Evolutionary conservation across 2,797 vertebrate species (phyloP), one percentile per base, ranked within the genome.

Genomic region (Alfaro cultratus): DNA sequence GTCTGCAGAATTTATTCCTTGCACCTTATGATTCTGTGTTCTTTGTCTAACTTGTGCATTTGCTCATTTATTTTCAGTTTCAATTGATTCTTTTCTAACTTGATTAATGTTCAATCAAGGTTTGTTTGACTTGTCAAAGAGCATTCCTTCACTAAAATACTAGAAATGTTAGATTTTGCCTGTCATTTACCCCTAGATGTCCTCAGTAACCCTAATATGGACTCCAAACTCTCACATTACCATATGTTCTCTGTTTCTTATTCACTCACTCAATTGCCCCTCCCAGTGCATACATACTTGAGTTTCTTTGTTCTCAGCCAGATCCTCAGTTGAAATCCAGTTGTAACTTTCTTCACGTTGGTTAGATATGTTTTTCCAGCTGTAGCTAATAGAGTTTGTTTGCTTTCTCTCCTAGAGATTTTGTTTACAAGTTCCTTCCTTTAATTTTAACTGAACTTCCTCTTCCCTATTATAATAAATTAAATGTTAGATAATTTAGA

Each of bases 171-270:
- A 47, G 15, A n/a, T 45, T 29, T 74, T 74, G 11, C 18, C 3
- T 49, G 9, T 7, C 21, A 53, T 55, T 74, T n/a, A 74, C 39
- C 53, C 10, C n/a, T 75, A 75, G 53, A 55, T 75, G 26, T 75
- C 49, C 73, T 43, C 39, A 75, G 51, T 75, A 16, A 43, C 51
- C 36, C 4, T 57, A 12, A 53, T 57, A 51, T 75, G 9, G 12
- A 7, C 36, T 57, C 23, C 53, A 55, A 39, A 43, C 11, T 75
- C 13, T 9, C 26, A 41, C 23, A 1, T 51, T 39, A 41, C 36
- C 23, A 31, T 4, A 68, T 31, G 15, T 72, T 53, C 12, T 74
- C 36, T 57, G 23, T 74, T 49, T 53, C 49, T 53, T 36, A 16
- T 16, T 55, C 51, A 18, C 51, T 75, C 26, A 55, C 13, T 43